These are phyloP conservation scores for Tupaia chinensis DNA, from an alignment of 2,113 vertebrate genomes.

Conservation along the genomic window DNA sequence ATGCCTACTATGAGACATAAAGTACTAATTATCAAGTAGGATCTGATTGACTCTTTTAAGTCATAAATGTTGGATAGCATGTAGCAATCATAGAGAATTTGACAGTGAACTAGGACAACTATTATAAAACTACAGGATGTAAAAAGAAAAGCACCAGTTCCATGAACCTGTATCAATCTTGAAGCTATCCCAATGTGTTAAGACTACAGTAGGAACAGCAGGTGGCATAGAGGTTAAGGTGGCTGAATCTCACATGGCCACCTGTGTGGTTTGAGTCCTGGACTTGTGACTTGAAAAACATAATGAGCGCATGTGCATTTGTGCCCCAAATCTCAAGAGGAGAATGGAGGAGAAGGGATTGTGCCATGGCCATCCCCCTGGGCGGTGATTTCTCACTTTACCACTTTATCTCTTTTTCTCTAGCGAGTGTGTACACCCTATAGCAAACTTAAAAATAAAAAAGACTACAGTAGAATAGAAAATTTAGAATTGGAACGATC, in stretches of 20 bases:
- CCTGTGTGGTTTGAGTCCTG: too few species aligned
- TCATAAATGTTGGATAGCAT: conserved; percentile 20
- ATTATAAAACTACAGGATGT: conserved; percentile 31
- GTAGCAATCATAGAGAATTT: background rate
- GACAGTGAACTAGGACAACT: conserved; percentile 33
- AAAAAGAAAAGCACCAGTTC: background rate
- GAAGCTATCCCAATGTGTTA: background rate
- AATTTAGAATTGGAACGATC: conserved; percentile 10
- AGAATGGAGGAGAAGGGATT: too few species aligned
- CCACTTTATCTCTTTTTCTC: too few species aligned
- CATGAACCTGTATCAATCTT: background rate
- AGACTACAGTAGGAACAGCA: background rate
- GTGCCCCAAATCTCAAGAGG: too few species aligned
- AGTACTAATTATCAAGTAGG: conserved; percentile 35
- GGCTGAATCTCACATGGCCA: too few species aligned
- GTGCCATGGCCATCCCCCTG: too few species aligned
- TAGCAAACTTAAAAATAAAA: too few species aligned
- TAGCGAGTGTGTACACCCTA: too few species aligned
- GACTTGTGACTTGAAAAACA: too few species aligned
- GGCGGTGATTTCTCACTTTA: too few species aligned
- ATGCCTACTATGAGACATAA: background rate
- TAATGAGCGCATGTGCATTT: too few species aligned
- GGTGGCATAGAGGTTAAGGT: too few species aligned
- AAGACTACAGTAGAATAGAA: background rate
- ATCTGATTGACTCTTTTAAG: conserved; percentile 34